Evolutionary conservation across 2,888 invertebrate species (phyloP).

Genomic region (Limnephilus rhombicus): DNA sequence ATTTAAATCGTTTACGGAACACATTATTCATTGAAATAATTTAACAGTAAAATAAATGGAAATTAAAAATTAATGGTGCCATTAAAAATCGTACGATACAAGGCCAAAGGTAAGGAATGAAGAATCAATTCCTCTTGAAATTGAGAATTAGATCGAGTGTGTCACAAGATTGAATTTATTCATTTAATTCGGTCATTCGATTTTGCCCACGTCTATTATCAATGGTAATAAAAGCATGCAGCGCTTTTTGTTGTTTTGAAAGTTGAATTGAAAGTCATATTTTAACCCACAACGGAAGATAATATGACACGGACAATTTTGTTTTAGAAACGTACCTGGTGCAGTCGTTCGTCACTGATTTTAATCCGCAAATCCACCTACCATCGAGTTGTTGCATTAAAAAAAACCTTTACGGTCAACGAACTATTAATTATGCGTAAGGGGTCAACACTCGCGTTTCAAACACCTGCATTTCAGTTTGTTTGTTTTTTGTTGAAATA

Average conservation of each 20-base stretch:
- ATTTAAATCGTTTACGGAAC: too few relatives aligned
- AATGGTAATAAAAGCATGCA: not conserved
- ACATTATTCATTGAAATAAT: too few relatives aligned
- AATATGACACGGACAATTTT: not conserved
- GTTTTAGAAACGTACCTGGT: not conserved
- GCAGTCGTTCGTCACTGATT: not conserved
- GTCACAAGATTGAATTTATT: too few relatives aligned
- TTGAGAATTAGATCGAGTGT: too few relatives aligned
- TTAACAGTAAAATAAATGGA: too few relatives aligned
- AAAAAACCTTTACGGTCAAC: not conserved
- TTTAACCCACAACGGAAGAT: not conserved
- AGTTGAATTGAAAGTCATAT: not conserved
- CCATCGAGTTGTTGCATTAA: not conserved
- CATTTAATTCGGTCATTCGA: too few relatives aligned
- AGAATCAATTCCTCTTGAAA: too few relatives aligned
- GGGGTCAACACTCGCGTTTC: not conserved
- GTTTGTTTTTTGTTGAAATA: not conserved
- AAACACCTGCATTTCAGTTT: not conserved
- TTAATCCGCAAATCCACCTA: not conserved
- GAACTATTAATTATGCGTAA: not conserved
- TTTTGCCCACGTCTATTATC: too few relatives aligned
- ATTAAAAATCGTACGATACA: too few relatives aligned
- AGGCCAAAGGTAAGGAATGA: too few relatives aligned
- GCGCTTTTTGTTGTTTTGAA: not conserved
- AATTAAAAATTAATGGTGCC: too few relatives aligned